Evolutionary conservation across 2,113 vertebrate genomes (phyloP).

Genomic region (Mirza zaza): DNA sequence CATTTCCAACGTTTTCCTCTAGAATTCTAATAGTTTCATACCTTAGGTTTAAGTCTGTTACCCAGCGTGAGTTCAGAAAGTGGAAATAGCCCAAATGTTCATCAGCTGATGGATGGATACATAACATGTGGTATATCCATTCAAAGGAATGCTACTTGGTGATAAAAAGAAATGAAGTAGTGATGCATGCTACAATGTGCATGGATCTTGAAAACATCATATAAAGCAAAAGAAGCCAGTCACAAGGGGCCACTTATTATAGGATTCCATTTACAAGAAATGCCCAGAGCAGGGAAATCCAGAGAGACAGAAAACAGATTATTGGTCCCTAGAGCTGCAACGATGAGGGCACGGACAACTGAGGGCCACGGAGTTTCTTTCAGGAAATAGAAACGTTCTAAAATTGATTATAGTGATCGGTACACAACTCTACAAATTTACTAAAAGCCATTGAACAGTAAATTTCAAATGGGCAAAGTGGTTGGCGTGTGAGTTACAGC

Average conservation of each 20-base stretch:
- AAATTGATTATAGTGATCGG: background rate
- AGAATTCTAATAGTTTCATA: no score
- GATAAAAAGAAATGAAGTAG: background rate
- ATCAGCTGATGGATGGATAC: background rate
- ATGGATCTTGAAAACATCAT: background rate
- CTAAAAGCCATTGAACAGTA: accelerated
- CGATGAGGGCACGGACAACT: accelerated
- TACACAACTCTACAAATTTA: background rate
- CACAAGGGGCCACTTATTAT: background rate
- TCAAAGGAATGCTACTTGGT: no score
- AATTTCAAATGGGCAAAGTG: background rate
- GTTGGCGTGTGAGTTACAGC: background rate
- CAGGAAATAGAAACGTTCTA: background rate
- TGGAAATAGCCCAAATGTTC: background rate
- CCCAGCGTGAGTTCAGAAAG: background rate
- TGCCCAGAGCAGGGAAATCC: background rate
- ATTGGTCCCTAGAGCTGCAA: background rate
- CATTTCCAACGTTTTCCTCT: no score
- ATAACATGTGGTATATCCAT: background rate
- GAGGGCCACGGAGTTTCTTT: background rate
- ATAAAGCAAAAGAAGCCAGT: background rate
- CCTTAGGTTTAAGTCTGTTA: no score
- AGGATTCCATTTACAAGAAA: background rate
- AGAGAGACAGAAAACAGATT: background rate
- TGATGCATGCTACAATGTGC: no score